A percentile compares a stretch with the other conserved stretches of the same genome.
phyloP scores from a whole-genome alignment of 2,888 invertebrate genomes.

The Isotomurus palustris region DNA sequence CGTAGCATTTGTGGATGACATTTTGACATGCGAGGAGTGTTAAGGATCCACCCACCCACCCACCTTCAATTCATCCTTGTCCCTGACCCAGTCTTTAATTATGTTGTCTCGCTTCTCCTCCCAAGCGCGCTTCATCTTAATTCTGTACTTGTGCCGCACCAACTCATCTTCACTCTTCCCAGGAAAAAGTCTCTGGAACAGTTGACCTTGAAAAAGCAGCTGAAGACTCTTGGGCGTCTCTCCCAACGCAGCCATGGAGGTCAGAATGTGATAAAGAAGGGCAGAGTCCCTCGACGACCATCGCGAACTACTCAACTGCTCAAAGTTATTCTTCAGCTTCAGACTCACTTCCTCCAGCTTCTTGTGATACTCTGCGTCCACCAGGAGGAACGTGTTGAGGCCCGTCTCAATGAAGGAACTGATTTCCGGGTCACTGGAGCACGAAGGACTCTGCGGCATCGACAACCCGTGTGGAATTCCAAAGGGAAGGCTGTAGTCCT shows the following conservation, averaged over 20 bases:
- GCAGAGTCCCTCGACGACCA: conserved; percentile 27
- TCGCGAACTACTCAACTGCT: conserved; percentile 11
- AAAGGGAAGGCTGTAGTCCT: conserved; percentile 32
- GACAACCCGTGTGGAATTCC: conserved; percentile 31
- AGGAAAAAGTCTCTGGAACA: conserved; percentile 34
- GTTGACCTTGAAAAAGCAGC: conserved; percentile 19
- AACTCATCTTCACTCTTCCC: conserved; percentile 26
- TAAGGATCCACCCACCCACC: too few species aligned
- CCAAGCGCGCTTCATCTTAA: conserved; percentile 35
- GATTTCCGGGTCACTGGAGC: conserved; percentile 13
- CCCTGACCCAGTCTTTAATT: conserved; percentile 37
- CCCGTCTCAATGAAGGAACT: conserved; percentile 23
- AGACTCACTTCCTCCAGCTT: conserved; percentile 36
- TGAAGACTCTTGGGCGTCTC: conserved; percentile 9
- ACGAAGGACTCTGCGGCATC: conserved; percentile 19
- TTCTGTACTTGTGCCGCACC: conserved; percentile 34
- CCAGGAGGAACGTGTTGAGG: conserved; percentile 36
- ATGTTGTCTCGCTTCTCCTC: conserved; percentile 36
- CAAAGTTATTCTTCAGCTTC: conserved; percentile 19
- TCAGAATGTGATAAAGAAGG: conserved; percentile 25
- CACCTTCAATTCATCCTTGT: conserved; percentile 33
- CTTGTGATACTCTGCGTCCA: conserved; percentile 41
- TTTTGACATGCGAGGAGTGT: too few species aligned
- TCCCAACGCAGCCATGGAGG: conserved; percentile 8
- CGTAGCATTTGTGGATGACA: too few species aligned